Percentiles rank a stretch among this genome's conserved stretches.
phyloP scores from a whole-genome alignment of 2,113 vertebrate genomes.

The Argyrosomus japonicus region DNA sequence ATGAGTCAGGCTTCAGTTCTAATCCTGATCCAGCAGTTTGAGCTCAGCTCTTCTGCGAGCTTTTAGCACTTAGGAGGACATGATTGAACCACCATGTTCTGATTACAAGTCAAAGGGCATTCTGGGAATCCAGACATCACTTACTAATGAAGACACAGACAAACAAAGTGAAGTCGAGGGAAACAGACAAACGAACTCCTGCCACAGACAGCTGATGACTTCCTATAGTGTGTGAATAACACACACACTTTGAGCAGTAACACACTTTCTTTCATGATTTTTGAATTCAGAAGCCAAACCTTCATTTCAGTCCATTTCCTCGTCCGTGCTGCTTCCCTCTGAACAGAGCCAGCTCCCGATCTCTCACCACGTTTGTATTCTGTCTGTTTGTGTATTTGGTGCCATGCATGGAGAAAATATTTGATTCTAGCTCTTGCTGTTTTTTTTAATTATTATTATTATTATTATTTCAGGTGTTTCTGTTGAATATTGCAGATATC shows the following conservation, averaged over 20 bases:
- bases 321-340: neutral
- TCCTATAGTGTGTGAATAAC: neutral
- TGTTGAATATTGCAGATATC: conserved; percentile 30
- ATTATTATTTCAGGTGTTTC: conserved; percentile 16
- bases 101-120: neutral
- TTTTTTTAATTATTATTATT: neutral
- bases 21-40: neutral
- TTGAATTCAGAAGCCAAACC: conserved; percentile 20
- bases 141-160: neutral
- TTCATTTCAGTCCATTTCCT: neutral
- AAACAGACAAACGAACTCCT: neutral
- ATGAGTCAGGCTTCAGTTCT: neutral
- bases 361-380: neutral
- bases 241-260: neutral
- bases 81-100: neutral
- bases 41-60: neutral
- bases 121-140: neutral
- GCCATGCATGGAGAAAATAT: conserved; percentile 23
- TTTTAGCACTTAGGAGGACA: neutral
- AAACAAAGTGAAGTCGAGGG: neutral
- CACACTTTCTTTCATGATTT: neutral
- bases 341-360: conserved; percentile 18
- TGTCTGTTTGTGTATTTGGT: conserved; percentile 41
- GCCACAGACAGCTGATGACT: neutral
- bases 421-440: conserved; percentile 7